Evolutionary conservation across 2,113 vertebrate species (phyloP).

Genomic region (Tor tambroides): DNA sequence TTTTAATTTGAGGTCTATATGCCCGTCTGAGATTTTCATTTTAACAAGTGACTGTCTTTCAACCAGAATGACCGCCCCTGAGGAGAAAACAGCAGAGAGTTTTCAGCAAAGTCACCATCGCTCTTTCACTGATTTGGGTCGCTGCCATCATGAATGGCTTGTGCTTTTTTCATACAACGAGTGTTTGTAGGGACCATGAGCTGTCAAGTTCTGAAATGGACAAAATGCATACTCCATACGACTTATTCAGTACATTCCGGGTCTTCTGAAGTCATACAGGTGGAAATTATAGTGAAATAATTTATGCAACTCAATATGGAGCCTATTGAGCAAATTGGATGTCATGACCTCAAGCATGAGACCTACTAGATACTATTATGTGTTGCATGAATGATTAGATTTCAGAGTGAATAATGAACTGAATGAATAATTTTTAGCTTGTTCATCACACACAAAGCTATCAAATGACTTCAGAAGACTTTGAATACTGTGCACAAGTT

Average conservation of each 20-base stretch:
- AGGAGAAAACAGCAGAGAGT: conserved; percentile 13
- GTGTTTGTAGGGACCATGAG: not conserved
- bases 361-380: not conserved
- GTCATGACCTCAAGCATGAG: not conserved
- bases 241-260: not conserved
- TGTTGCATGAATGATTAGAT: not conserved
- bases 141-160: not conserved
- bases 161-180: not conserved
- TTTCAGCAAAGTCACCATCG: conserved; percentile 9
- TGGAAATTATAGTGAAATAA: not conserved
- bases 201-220: not conserved
- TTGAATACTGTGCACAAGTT: not conserved
- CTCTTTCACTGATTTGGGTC: not conserved
- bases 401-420: not conserved
- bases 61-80: conserved; percentile 2
- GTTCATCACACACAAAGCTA: not conserved
- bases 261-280: not conserved
- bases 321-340: not conserved
- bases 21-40: not conserved
- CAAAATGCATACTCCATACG: not conserved
- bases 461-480: not conserved
- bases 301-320: not conserved
- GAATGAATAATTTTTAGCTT: not conserved
- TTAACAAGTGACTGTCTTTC: conserved; percentile 33
- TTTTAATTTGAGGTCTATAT: conserved; percentile 38